Conservation (phyloP, 1,140 invertebrate genomes). For the Asobara japonica region DNA sequence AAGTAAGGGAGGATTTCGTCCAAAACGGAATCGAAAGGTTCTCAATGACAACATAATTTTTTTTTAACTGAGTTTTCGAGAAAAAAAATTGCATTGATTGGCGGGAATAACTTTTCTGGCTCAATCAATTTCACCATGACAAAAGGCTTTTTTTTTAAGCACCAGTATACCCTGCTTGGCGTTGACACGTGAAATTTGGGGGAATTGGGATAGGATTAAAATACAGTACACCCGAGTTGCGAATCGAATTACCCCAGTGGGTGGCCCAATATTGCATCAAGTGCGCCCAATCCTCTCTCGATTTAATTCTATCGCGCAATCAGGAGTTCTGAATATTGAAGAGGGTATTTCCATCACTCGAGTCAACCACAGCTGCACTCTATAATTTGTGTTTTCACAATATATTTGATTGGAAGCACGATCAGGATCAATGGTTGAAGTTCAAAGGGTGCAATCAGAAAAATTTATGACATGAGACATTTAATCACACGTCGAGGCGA, state of each 20-base stretch:
- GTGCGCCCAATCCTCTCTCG: background rate
- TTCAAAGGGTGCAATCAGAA: background rate
- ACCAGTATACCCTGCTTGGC: too few species aligned
- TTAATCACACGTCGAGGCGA: background rate
- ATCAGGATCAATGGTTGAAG: background rate
- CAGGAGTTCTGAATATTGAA: slow-evolving; percentile 2
- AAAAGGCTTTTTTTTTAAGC: too few species aligned
- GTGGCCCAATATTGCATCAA: background rate
- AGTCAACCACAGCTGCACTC: background rate
- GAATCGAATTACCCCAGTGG: slow-evolving; percentile 2
- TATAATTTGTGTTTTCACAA: background rate
- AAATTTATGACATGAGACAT: background rate
- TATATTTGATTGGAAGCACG: background rate
- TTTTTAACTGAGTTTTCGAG: too few species aligned
- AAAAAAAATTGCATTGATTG: too few species aligned
- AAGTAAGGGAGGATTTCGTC: too few species aligned
- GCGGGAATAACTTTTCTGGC: too few species aligned
- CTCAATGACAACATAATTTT: too few species aligned
- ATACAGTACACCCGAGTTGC: background rate
- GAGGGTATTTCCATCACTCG: background rate
- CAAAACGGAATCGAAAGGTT: too few species aligned
- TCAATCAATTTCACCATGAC: too few species aligned
- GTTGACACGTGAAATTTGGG: background rate
- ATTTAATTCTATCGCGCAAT: slow-evolving; percentile 27
- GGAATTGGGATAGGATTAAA: background rate